These are phyloP conservation scores for Anguilla anguilla DNA, from an alignment of 2,797 vertebrate genomes.

Conservation along the genomic window DNA sequence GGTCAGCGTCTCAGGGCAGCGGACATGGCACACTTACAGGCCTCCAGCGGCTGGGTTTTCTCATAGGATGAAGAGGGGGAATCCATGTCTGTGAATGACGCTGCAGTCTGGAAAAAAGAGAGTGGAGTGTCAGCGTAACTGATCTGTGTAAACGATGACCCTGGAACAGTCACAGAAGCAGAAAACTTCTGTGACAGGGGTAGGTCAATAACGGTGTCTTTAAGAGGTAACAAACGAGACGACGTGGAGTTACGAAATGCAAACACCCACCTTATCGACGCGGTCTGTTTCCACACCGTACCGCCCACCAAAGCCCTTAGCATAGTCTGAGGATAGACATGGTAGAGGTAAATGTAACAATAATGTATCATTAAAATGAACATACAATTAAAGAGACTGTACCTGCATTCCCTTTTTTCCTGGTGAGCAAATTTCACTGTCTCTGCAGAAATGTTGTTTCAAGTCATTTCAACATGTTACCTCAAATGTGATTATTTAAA, in stretches of 20 bases:
- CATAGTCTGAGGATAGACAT: slow-evolving; percentile 76
- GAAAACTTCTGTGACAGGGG: not conserved
- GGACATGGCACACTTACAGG: slow-evolving; percentile 73
- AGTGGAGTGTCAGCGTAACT: not conserved
- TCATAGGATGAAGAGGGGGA: slow-evolving; percentile 81
- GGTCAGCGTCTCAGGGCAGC: not conserved
- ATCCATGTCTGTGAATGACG: slow-evolving; percentile 84
- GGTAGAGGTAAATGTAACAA: not conserved
- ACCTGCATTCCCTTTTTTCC: not conserved
- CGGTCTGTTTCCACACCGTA: slow-evolving; percentile 89
- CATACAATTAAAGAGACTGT: not conserved
- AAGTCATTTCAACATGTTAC: not conserved
- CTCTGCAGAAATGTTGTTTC: not conserved
- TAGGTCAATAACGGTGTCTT: not conserved
- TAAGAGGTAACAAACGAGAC: not conserved
- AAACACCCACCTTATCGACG: slow-evolving; percentile 85
- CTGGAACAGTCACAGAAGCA: not conserved
- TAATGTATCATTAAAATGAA: not conserved
- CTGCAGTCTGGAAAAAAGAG: slow-evolving; percentile 75
- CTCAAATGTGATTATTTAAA: not conserved
- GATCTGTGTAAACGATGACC: not conserved
- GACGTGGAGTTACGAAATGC: not conserved
- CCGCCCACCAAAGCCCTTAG: slow-evolving; percentile 89
- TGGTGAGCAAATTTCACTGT: not conserved
- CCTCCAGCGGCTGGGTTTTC: slow-evolving; percentile 85